Evolutionary conservation across 2,888 invertebrate genomes (phyloP).

Genomic region (Exocentrus adspersus): DNA sequence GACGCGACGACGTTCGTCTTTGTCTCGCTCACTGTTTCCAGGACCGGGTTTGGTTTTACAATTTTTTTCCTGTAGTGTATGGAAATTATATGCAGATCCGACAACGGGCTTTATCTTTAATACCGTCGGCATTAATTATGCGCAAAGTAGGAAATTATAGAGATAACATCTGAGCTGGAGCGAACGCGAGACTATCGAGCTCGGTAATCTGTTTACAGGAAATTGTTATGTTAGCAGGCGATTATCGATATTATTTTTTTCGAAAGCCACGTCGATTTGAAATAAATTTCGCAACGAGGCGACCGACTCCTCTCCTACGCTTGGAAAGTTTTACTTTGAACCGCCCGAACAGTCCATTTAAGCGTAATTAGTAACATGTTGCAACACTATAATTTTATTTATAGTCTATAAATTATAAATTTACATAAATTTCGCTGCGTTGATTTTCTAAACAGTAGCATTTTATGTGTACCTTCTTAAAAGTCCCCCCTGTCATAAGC

Average conservation of each 20-base stretch:
- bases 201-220: background rate
- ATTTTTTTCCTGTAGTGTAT: too few relatives aligned
- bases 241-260: background rate
- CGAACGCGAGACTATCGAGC: background rate
- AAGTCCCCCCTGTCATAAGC: slow-evolving; percentile 15
- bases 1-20: too few relatives aligned
- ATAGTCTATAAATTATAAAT: slow-evolving; percentile 34
- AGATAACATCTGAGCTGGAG: background rate
- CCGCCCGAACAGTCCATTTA: slow-evolving; percentile 23
- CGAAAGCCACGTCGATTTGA: background rate
- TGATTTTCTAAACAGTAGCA: slow-evolving; percentile 23
- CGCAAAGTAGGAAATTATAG: background rate
- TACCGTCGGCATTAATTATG: background rate
- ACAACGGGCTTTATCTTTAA: too few relatives aligned
- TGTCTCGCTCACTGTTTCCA: too few relatives aligned
- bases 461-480: slow-evolving; percentile 22
- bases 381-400: slow-evolving; percentile 25
- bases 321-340: slow-evolving; percentile 4
- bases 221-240: background rate
- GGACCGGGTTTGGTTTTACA: too few relatives aligned
- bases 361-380: slow-evolving; percentile 30
- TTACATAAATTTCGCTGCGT: slow-evolving; percentile 28
- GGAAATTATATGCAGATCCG: too few relatives aligned
- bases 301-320: background rate
- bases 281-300: background rate